Evolutionary conservation across 2,113 vertebrate genomes (phyloP), one percentile per base, ranked within the genome.

Genomic region (Vicugna pacos): DNA sequence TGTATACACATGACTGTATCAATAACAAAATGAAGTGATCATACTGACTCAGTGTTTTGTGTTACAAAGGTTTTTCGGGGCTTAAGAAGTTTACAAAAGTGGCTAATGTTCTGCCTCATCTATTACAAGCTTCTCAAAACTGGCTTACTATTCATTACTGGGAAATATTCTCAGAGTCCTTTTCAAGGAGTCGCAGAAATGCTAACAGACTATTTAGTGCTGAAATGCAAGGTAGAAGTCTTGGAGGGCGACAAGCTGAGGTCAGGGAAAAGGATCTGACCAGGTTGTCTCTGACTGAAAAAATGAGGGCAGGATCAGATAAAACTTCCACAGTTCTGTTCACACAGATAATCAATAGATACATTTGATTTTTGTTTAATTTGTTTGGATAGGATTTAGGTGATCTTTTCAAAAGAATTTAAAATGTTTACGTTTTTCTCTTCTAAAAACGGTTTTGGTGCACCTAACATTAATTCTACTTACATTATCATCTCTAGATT

Each of bases 401-500:
- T 22, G 9, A 12, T 54, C 42, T 87, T 89, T 62, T 26, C 42
- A 73, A 83, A 97, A 79, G 1, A 60, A 69, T 54, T 83, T 54
- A 67, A 81, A 58, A 76, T 7, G 0, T 77, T 54, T 60, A 14
- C 64, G 26, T 26, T 77, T 2, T 86, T 50, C 13, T 94, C 38
- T 17, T 3, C 20, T 54, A 86, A 92, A 76, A 84, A 16, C 83
- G 3, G 3, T 87, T 83, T 86, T 38, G n/a, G 28, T 42, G 64
- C 3, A 32, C 24, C 52, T 50, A 64, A 48, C 91, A n/a, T 30
- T 81, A 60, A 70, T 92, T 98, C 73, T 32, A 1, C 24, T 64
- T 0, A 35, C 86, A n/a, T 56, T 60, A 64, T 75, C 42, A 67
- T 75, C 91, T 12, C 82, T 96, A 96, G 75, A 95, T 97, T 91